Evolutionary conservation across 2,797 vertebrate genomes (phyloP), one percentile per base, ranked within the genome.

Genomic region (Peromyscus eremicus): DNA sequence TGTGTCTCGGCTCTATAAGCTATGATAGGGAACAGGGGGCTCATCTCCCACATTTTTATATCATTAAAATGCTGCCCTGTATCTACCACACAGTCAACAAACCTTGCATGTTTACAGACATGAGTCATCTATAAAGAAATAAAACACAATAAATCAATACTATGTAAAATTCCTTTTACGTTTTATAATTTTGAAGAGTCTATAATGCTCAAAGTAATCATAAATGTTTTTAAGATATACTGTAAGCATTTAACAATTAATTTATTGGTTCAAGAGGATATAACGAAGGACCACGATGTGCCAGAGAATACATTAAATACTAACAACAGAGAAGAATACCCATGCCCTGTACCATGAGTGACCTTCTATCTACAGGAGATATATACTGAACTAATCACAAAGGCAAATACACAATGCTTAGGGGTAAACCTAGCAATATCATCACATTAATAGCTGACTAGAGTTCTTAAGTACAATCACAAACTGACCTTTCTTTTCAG

Each of bases 401-500:
- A 91, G 71, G 81, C 75, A 92, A 95, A 80, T 32, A 49, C 4
- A 93, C 89, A 82, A 89, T 5, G 80, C 2, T 25, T 4, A 82
- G 62, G 5, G 7, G 43, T 76, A 79, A 96, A 92, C 7, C 40
- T 82, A 88, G 34, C 25, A n/a, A 88, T 46, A 70, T n/a, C 43
- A 2, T 10, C 13, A 94, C 87, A 87, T 81, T 79, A 76, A 89
- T 93, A 21, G 40, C 60, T 92, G 88, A 89, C 1, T 40, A 96
- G 85, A 7, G 71, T 37, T 90, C 12, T 55, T 82, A 77, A 52
- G 57, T 29, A 17, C 37, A 43, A 68, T 43, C 25, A 92, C 79
- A 34, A 96, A 94, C 98, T 97, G 95, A 99, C 99, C 99, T 99
- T 99, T 99, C 97, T 99, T 99, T 95, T 99, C 99, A 80, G 97